Percentiles rank a stretch among this genome's conserved stretches.
These are phyloP conservation scores for Drosophila pseudotalamancana DNA, from an alignment of 2,888 invertebrate genomes.

Conservation along the genomic window DNA sequence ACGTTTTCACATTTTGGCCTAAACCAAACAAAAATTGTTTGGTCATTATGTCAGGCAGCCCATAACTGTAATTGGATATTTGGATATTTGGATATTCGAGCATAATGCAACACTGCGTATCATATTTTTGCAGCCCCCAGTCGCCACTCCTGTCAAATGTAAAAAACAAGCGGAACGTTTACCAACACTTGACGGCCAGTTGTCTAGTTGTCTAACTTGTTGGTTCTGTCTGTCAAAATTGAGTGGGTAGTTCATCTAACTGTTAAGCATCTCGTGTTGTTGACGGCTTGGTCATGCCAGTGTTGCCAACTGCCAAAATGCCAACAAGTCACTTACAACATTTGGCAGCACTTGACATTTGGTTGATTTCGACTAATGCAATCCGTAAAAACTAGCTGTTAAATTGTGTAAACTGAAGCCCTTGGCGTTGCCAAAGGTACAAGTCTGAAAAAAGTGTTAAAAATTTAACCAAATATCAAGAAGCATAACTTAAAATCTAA, in stretches of 20 bases:
- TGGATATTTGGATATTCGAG: slow-evolving; percentile 44
- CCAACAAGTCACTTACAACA: background rate
- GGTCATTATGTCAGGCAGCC: slow-evolving; percentile 67
- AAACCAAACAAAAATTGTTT: too few species aligned
- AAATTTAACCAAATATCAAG: too few species aligned
- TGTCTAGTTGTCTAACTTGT: slow-evolving; percentile 9
- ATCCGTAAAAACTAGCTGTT: background rate
- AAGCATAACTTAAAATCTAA: too few species aligned
- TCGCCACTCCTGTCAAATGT: slow-evolving; percentile 16
- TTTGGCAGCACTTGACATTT: background rate
- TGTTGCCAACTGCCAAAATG: background rate
- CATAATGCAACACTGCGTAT: slow-evolving; percentile 19
- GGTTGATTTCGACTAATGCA: background rate
- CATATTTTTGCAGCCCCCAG: too few species aligned
- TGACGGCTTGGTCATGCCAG: slow-evolving; percentile 4
- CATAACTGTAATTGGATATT: slow-evolving; percentile 45
- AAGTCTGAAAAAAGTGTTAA: too few species aligned
- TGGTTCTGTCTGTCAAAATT: slow-evolving; percentile 13
- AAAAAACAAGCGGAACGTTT: too few species aligned
- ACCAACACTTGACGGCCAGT: background rate
- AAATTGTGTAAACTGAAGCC: background rate
- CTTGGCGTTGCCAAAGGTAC: background rate
- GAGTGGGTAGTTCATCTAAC: slow-evolving; percentile 23
- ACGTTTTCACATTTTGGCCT: slow-evolving; percentile 41
- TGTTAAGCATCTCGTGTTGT: slow-evolving; percentile 5